Base-by-base conservation (phyloP, 2,797 vertebrate genomes). In the Brachymystax lenok region DNA sequence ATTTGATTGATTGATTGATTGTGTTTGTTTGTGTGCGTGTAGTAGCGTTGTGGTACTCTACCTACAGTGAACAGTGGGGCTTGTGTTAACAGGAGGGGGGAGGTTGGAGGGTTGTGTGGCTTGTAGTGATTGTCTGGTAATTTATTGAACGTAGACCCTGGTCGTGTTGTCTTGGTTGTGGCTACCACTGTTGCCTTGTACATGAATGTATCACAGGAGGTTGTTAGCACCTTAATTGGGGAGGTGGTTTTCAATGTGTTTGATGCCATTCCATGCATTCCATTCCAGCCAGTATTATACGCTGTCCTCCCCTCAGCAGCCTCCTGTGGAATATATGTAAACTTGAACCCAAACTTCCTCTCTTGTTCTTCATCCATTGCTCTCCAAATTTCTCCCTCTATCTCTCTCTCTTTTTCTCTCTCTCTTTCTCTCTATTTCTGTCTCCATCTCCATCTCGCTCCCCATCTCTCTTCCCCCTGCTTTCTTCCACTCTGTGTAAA, bases 401-500 rank as follows among this genome's bases (percentile, higher is more conserved):
- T 12, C 40, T 68, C 50, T 56, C 67, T 13, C 17, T 56, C 5
- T 80, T 79, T 82, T 74, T 46, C 64, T 27, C 8, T 21, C 5
- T 28, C 59, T 52, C n/a, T 30, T 8, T 52, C 40, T 35, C 12
- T 46, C n/a, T 27, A 59, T 74, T 8, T 17, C 54, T 16, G 27
- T 17, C 30, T 66, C 59, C 2, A 0, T 64, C 70, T 72, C 70
- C 3, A 10, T 81, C 82, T 82, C 77, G 33, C 64, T 79, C 83
- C 82, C 74, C 75, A 84, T 87, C 86, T 77, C 78, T 40, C 56
- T 50, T 7, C 28, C 35, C 63, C 69, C 27, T 5, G 8, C 33
- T 59, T 33, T 71, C 54, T 17, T 50, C 40, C 35, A 33, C 56
- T 75, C 69, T 83, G 79, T 85, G 86, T 82, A 78, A 83, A 79